These are phyloP conservation scores for Berghia stephanieae DNA, from an alignment of 1,140 invertebrate species.

Conservation along the genomic window DNA sequence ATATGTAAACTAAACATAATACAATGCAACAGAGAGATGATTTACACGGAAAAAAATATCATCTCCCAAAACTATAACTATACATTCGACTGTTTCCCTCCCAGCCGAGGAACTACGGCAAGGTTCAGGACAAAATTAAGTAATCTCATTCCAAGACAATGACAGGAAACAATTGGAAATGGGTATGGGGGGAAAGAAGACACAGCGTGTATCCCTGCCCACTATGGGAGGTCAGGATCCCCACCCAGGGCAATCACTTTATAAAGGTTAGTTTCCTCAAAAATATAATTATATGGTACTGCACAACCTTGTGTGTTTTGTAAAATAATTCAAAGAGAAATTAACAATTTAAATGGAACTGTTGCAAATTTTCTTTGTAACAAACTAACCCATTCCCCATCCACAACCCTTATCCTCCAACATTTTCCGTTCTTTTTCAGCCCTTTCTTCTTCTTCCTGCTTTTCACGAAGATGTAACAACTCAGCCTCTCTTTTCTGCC, in stretches of 20 bases:
- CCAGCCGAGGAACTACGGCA: too few relatives aligned
- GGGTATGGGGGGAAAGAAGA: too few relatives aligned
- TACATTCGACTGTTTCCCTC: too few relatives aligned
- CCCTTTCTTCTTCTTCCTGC: slow-evolving; percentile 64
- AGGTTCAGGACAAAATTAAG: too few relatives aligned
- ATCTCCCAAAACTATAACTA: too few relatives aligned
- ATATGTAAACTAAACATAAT: too few relatives aligned
- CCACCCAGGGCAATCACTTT: background rate
- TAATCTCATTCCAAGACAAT: too few relatives aligned
- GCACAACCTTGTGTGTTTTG: background rate
- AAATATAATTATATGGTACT: background rate
- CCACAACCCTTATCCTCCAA: slow-evolving; percentile 75
- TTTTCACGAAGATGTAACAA: slow-evolving; percentile 65
- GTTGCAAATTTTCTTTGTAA: background rate
- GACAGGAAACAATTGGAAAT: too few relatives aligned
- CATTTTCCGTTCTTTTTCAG: slow-evolving; percentile 41
- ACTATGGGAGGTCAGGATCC: too few relatives aligned
- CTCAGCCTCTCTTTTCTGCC: slow-evolving; percentile 69
- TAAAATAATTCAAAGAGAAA: background rate
- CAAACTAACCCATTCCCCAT: slow-evolving; percentile 85
- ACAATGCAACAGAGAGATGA: too few relatives aligned
- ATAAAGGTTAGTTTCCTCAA: background rate
- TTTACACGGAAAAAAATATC: too few relatives aligned
- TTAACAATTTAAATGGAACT: background rate
- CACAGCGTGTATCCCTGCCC: too few relatives aligned